phyloP scores from a whole-genome alignment of 2,797 vertebrate genomes.

The Hydrolagus colliei region DNA sequence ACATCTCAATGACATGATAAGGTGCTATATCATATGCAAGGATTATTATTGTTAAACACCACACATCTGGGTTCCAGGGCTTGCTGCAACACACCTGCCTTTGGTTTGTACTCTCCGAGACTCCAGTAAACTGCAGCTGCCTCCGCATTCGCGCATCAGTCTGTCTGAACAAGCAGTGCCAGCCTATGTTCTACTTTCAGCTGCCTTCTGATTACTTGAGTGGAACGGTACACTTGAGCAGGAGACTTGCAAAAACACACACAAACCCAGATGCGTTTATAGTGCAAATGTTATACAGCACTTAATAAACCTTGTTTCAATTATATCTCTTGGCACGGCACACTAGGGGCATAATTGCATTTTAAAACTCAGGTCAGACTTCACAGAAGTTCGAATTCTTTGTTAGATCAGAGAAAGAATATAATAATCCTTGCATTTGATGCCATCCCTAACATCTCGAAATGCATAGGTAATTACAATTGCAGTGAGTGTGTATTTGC shows the following conservation, averaged over 20 bases:
- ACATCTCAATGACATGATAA: too few relatives aligned
- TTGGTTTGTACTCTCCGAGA: not conserved
- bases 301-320: conserved; percentile 28
- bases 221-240: not conserved
- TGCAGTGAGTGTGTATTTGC: too few relatives aligned
- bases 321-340: not conserved
- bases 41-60: too few relatives aligned
- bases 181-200: not conserved
- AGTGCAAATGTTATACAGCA: conserved; percentile 13
- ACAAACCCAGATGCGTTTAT: conserved; percentile 24
- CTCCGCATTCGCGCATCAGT: not conserved
- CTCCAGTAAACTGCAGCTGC: not conserved
- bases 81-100: not conserved
- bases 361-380: conserved; percentile 20
- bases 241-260: not conserved
- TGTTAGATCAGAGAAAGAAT: too few relatives aligned
- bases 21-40: too few relatives aligned
- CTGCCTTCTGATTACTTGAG: not conserved
- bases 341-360: not conserved
- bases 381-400: not conserved
- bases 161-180: not conserved
- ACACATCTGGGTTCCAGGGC: not conserved
- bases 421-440: too few relatives aligned
- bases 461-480: too few relatives aligned
- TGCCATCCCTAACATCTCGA: too few relatives aligned